A percentile compares a stretch with the other conserved stretches of the same genome.
These are phyloP conservation scores for Catocala fraxini DNA, from an alignment of 2,888 invertebrate genomes.

Conservation along the genomic window DNA sequence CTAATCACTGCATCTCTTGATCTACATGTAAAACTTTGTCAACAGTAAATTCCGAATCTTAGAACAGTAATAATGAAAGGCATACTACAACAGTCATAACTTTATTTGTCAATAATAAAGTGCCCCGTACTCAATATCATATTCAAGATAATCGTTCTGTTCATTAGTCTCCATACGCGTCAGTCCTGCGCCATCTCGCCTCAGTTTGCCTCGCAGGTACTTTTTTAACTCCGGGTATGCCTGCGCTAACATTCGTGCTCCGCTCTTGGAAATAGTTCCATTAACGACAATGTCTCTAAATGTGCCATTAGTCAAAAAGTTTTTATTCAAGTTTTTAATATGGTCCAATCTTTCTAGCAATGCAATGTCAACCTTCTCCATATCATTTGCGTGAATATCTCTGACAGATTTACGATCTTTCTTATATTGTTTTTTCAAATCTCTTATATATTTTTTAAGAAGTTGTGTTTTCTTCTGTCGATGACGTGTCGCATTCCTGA, in stretches of 20 bases:
- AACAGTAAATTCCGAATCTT: too few relatives aligned
- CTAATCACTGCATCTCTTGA: too few relatives aligned
- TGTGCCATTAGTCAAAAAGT: constrained; percentile 66
- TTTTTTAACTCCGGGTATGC: constrained; percentile 67
- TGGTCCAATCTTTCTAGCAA: constrained; percentile 59
- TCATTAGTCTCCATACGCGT: not conserved
- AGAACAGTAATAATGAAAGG: too few relatives aligned
- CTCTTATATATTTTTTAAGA: constrained; percentile 71
- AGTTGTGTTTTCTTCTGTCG: constrained; percentile 67
- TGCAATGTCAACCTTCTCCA: constrained; percentile 64
- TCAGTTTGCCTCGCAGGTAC: constrained; percentile 37
- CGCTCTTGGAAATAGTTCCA: constrained; percentile 61
- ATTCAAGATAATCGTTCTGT: constrained; percentile 48
- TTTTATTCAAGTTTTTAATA: constrained; percentile 61
- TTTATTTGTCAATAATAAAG: constrained; percentile 69
- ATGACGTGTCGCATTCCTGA: constrained; percentile 65
- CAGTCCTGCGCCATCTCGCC: constrained; percentile 35
- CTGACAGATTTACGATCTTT: constrained; percentile 69
- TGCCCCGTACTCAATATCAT: constrained; percentile 75
- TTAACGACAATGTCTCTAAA: constrained; percentile 71
- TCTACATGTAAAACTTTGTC: too few relatives aligned
- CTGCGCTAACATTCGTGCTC: constrained; percentile 61
- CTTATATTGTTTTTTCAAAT: constrained; percentile 70
- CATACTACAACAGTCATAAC: not conserved
- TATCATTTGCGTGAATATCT: constrained; percentile 65